These are phyloP conservation scores for Nomada lathburiana DNA, from an alignment of 2,888 invertebrate genomes.

Conservation along the genomic window DNA sequence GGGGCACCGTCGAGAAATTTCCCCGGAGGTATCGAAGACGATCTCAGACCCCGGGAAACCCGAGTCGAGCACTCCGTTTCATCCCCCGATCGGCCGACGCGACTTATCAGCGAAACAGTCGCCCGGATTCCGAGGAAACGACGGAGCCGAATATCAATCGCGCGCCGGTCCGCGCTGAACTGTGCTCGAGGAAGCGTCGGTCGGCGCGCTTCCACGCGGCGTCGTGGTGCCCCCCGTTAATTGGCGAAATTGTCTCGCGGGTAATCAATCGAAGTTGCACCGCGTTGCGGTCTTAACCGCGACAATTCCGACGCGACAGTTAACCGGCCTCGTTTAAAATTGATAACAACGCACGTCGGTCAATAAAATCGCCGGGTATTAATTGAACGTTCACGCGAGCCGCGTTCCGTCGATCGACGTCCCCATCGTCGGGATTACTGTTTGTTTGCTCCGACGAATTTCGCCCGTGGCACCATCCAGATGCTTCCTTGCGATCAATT, in stretches of 20 bases:
- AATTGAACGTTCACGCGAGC: slow-evolving; percentile 27
- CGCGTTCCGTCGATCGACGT: not conserved
- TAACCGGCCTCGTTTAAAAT: slow-evolving; percentile 30
- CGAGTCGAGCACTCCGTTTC: slow-evolving; percentile 1
- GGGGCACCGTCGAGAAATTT: not conserved
- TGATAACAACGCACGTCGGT: slow-evolving; percentile 24
- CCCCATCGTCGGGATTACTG: not conserved
- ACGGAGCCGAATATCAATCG: no score
- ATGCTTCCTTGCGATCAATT: not conserved
- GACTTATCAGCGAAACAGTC: no score
- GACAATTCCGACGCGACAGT: not conserved
- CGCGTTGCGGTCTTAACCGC: not conserved
- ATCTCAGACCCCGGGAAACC: not conserved
- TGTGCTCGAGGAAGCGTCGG: no score
- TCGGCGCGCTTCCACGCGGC: no score
- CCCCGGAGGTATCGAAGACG: not conserved
- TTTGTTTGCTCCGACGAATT: not conserved
- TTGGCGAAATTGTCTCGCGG: not conserved
- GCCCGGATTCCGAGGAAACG: no score
- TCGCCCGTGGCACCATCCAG: not conserved
- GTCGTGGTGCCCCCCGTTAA: not conserved
- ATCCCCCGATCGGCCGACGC: not conserved
- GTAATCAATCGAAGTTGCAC: slow-evolving; percentile 30
- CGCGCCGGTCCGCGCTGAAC: no score
- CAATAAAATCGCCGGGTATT: slow-evolving; percentile 23